These are phyloP conservation scores for Chymomyza costata DNA, from an alignment of 1,140 invertebrate genomes.

Conservation along the genomic window DNA sequence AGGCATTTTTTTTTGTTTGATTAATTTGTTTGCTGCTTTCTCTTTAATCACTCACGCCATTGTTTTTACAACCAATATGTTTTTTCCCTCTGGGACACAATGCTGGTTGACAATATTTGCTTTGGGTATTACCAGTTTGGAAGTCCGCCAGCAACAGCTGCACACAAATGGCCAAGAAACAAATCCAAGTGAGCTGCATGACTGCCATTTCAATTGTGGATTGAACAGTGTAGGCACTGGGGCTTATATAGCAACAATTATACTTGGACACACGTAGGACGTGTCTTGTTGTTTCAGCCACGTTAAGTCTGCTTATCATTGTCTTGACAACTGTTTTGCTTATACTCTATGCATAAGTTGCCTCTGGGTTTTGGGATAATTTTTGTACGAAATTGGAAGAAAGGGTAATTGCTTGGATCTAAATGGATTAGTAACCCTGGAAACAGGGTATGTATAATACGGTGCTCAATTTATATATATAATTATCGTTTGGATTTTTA, in stretches of 20 bases:
- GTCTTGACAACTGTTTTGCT: constrained; percentile 49
- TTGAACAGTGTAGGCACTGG: constrained; percentile 5
- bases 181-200: constrained; percentile 16
- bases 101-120: constrained; percentile 37
- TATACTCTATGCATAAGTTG: no score
- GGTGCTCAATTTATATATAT: no score
- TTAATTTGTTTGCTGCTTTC: neutral
- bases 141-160: constrained; percentile 14
- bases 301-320: constrained; percentile 4
- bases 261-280: no score
- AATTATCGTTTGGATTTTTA: no score
- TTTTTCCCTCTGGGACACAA: constrained; percentile 30
- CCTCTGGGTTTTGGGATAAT: no score
- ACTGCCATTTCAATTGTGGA: no score
- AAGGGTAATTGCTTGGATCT: no score
- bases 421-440: no score
- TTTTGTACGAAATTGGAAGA: no score
- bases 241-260: constrained; percentile 19
- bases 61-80: constrained; percentile 49
- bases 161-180: constrained; percentile 10
- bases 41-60: constrained; percentile 35
- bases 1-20: neutral
- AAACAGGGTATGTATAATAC: no score
- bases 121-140: neutral
- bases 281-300: no score